Conservation (phyloP, 2,888 invertebrate genomes). For the Anaspis maculata region DNA sequence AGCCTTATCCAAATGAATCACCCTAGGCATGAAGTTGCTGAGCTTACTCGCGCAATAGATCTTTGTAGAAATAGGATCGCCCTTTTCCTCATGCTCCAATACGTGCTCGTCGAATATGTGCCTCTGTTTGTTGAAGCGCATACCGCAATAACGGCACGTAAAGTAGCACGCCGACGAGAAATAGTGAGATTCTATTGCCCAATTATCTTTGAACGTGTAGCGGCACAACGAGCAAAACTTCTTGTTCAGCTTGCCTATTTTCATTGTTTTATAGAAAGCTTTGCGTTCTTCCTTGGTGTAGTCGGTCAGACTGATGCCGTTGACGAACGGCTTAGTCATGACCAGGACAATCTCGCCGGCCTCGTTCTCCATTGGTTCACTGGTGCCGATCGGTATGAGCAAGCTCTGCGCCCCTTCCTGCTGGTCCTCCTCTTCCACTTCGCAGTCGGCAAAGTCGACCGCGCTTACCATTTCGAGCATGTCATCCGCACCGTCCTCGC, state of each 20-base stretch:
- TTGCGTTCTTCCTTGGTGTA: constrained; percentile 37
- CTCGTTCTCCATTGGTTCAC: constrained; percentile 7
- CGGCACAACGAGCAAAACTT: constrained; percentile 40
- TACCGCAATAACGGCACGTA: constrained; percentile 39
- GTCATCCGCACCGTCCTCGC: constrained; percentile 13
- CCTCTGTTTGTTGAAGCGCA: constrained; percentile 39
- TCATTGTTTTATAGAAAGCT: constrained; percentile 34
- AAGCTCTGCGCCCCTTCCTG: constrained; percentile 16
- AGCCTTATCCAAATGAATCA: constrained; percentile 27
- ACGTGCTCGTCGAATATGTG: constrained; percentile 33
- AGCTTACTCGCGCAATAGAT: constrained; percentile 34
- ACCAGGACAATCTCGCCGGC: constrained; percentile 22
- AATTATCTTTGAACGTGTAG: constrained; percentile 41
- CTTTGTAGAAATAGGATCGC: constrained; percentile 31
- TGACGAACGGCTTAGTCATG: constrained; percentile 28
- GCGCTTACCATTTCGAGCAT: too few species aligned
- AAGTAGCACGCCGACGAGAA: constrained; percentile 38
- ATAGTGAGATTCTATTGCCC: constrained; percentile 42
- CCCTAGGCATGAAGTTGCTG: constrained; percentile 28
- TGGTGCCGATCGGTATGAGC: constrained; percentile 22
- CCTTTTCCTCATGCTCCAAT: constrained; percentile 28
- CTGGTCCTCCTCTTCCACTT: constrained; percentile 1
- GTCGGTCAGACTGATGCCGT: constrained; percentile 33
- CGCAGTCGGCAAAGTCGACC: constrained; percentile 14
- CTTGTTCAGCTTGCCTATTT: constrained; percentile 34